Evolutionary conservation across 2,113 vertebrate genomes (phyloP), one percentile per base, ranked within the genome.

Genomic region (Bolborhynchus lineola): DNA sequence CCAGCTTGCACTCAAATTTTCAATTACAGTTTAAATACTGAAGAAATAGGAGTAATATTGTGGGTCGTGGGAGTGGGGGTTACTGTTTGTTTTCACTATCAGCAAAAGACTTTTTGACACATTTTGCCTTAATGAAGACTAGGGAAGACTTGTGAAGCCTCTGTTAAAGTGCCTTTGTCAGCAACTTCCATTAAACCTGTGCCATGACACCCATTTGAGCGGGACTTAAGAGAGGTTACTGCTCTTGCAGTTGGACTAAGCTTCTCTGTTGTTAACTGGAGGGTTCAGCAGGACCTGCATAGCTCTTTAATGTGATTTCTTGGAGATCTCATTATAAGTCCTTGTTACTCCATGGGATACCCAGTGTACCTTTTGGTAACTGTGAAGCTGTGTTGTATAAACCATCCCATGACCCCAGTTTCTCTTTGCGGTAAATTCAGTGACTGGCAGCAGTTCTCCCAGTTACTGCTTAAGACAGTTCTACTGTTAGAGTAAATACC

Each of bases 331-430:
- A 0, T 3, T 35, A 42, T 20, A 11, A 6, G 26, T 2, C 4
- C 28, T 20, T 2, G 8, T 1, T 19, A 1, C 13, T 33, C n/a
- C 35, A 2, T 0, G 5, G 6, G 49, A n/a, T 20, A 3, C 33
- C 33, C 50, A 4, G 4, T 1, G 2, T 28, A 2, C 19, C 44
- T 63, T 5, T 15, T n/a, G 86, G 74, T 28, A 42, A 1, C 74
- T 19, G 13, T 8, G 68, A 1, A 8, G 37, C 39, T 15, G n/a
- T 2, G 47, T 0, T 29, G 47, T 6, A 0, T 1, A 15, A 57
- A 46, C 35, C 69, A 3, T 35, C 8, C 19, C 5, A 0, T 10
- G 64, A 11, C 7, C 64, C 41, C 0, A 0, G 2, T 15, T 57
- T 6, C 52, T n/a, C 33, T 69, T 21, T 46, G 35, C 64, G 10